A percentile compares a stretch with the other conserved stretches of the same genome.
Evolutionary conservation across 2,113 vertebrate species (phyloP).

Genomic region (Fregetta grallaria): DNA sequence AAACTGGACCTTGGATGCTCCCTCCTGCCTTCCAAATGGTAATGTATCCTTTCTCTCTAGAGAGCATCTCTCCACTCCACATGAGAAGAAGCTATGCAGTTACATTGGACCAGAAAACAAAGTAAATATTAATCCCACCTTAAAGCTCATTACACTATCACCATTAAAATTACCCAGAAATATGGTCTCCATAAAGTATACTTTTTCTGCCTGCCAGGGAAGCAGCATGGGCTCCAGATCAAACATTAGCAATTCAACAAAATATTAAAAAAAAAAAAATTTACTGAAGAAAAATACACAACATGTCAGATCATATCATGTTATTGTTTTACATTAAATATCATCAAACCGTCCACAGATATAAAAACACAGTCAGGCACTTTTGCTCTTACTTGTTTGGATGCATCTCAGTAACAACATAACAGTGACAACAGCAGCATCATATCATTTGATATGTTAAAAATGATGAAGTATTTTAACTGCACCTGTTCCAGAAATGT

Average conservation of each 20-base stretch:
- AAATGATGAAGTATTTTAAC: not conserved
- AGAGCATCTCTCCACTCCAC: not conserved
- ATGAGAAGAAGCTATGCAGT: not conserved
- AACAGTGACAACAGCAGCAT: not conserved
- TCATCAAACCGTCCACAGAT: not conserved
- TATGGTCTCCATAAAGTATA: not conserved
- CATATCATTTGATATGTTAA: not conserved
- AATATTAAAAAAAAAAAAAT: not conserved
- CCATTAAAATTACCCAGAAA: not conserved
- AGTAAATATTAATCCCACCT: not conserved
- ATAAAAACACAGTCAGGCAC: not conserved
- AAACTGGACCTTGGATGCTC: not conserved
- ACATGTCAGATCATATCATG: rapidly evolving
- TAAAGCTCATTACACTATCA: not conserved
- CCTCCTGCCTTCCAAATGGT: not conserved
- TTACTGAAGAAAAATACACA: not conserved
- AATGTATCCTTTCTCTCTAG: not conserved
- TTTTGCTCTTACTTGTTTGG: not conserved
- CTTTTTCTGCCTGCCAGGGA: not conserved
- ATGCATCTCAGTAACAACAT: not conserved
- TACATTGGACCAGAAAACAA: not conserved
- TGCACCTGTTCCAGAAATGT: not conserved
- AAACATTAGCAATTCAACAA: not conserved
- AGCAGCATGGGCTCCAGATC: not conserved
- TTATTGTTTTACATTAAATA: not conserved